These are phyloP conservation scores for Galbula dea DNA, from an alignment of 2,113 vertebrate genomes.

Conservation along the genomic window DNA sequence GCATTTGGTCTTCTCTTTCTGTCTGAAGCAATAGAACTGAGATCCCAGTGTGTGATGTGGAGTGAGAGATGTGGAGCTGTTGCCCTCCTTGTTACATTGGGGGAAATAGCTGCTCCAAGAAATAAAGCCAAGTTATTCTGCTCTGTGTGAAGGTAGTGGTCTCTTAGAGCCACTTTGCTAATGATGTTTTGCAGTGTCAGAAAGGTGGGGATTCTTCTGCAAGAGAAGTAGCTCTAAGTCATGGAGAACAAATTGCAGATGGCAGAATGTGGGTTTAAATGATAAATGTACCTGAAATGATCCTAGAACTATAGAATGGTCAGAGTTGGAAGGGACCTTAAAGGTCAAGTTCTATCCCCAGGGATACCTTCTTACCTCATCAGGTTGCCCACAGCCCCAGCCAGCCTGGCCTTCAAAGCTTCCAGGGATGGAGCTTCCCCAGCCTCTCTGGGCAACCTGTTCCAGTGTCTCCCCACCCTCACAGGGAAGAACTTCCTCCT, in stretches of 20 bases:
- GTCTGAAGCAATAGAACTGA: not conserved
- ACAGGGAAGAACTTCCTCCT: not conserved
- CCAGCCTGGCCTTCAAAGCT: not conserved
- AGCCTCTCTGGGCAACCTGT: not conserved
- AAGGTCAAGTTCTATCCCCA: not conserved
- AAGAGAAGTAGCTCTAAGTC: not conserved
- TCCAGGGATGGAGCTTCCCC: not conserved
- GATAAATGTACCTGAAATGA: not conserved
- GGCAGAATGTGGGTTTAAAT: not conserved
- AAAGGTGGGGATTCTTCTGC: not conserved
- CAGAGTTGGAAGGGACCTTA: not conserved
- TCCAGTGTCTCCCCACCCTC: not conserved
- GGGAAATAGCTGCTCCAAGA: conserved; percentile 23
- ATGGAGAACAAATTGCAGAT: not conserved
- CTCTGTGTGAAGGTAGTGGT: not conserved
- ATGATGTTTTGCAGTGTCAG: not conserved
- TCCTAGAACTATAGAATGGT: not conserved
- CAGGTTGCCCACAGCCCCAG: not conserved
- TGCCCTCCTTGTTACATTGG: not conserved
- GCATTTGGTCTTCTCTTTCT: conserved; percentile 7
- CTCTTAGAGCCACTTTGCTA: conserved; percentile 23
- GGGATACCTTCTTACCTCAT: not conserved
- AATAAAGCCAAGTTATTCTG: not conserved
- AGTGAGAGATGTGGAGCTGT: not conserved
- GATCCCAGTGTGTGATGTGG: not conserved